These are phyloP conservation scores for Todiramphus chloris DNA, from an alignment of 2,113 vertebrate species.

Conservation along the genomic window DNA sequence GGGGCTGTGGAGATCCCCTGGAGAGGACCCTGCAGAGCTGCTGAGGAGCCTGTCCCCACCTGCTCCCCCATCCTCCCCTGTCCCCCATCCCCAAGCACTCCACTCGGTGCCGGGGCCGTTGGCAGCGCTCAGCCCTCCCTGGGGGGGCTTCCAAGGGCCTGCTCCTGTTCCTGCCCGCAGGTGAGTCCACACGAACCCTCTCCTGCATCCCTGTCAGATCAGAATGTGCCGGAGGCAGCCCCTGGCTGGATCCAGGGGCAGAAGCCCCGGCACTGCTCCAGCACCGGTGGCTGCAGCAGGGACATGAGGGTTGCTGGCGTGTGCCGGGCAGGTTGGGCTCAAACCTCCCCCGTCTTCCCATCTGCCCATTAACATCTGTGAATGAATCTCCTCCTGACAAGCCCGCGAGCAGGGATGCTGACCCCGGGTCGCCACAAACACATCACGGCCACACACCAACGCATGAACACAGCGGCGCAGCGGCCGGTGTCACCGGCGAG, in stretches of 20 bases:
- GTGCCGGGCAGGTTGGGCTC: background rate
- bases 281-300: rapidly evolving
- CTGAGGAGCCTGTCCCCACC: background rate
- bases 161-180: background rate
- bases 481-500: rapidly evolving
- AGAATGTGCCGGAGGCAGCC: background rate
- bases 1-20: rapidly evolving
- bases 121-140: background rate
- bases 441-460: background rate
- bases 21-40: background rate
- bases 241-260: no score
- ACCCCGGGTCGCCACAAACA: background rate
- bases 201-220: rapidly evolving
- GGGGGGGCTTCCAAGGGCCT: background rate
- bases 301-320: background rate
- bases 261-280: rapidly evolving
- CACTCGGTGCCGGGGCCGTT: background rate
- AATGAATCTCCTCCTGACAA: background rate
- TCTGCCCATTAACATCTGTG: background rate
- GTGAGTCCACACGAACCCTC: background rate
- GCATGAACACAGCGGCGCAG: background rate
- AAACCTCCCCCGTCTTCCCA: background rate
- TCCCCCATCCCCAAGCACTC: background rate
- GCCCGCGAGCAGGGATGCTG: background rate
- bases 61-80: no score